These are phyloP conservation scores for Thysanoteuthis rhombus DNA, from an alignment of 2,888 invertebrate genomes.

Conservation along the genomic window DNA sequence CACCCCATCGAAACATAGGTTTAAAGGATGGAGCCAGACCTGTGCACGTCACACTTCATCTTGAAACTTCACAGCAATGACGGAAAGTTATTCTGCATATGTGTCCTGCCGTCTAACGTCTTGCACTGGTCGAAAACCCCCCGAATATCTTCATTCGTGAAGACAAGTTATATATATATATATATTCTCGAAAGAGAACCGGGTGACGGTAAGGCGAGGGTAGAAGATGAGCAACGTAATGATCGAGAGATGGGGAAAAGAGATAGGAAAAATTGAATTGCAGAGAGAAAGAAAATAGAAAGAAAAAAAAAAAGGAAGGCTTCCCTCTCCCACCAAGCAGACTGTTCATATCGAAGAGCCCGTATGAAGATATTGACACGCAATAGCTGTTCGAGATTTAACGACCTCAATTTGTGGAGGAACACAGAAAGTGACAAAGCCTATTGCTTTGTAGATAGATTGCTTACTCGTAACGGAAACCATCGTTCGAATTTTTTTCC, in stretches of 20 bases:
- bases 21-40: too few relatives aligned
- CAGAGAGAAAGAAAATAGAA: neutral
- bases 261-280: neutral
- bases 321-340: neutral
- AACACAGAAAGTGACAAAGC: constrained; percentile 12
- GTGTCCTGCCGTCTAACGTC: too few relatives aligned
- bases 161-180: too few relatives aligned
- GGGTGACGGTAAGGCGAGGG: too few relatives aligned
- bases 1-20: too few relatives aligned
- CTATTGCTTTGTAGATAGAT: neutral
- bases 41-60: too few relatives aligned
- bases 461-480: neutral
- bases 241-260: neutral
- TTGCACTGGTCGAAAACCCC: too few relatives aligned
- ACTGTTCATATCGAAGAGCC: neutral
- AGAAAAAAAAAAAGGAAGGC: neutral
- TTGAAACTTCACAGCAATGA: too few relatives aligned
- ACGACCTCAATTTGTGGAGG: neutral
- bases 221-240: too few relatives aligned
- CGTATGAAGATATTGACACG: neutral
- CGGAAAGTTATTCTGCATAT: too few relatives aligned
- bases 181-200: too few relatives aligned
- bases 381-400: neutral
- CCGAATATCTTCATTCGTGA: too few relatives aligned
- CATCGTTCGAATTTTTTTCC: neutral